Base-by-base conservation (phyloP, 2,888 invertebrate genomes). In the Troides oblongomaculatus region DNA sequence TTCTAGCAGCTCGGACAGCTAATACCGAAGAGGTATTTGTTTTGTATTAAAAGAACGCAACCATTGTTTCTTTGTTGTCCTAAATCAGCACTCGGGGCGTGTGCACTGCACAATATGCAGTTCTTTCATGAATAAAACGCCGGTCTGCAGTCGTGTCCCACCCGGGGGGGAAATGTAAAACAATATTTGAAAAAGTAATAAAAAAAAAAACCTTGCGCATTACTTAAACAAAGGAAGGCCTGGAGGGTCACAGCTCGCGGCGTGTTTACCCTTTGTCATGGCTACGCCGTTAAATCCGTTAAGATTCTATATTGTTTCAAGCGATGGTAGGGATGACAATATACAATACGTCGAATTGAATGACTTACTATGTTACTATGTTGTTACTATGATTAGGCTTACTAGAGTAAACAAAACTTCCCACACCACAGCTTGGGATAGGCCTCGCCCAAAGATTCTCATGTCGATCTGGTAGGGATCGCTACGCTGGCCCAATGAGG, bases 171-270 rank as follows among this genome's bases (percentile, higher is more conserved):
- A 83, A 78, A 78, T 80, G 80, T 73, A 77, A 78, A 79, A 79
- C 82, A 83, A 84, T 80, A 78, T 77, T 79, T 71, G 76, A 75
- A 75, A 79, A 77, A 81, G 77, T 77, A 78, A 80, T 81, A 86
- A 85, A 57, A 50, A 46, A 46, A 53, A 53, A 84, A 85, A 82
- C n/a, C 77, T 81, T 78, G 75, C 80, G 79, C 85, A 87, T 86
- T 85, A 86, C 82, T 83, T 86, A 86, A 87, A 89, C 90, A 90
- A 90, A 89, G 87, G 87, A 81, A 82, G 82, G 81, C 84, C 87
- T 81, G 83, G 86, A 84, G 86, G 87, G 90, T 87, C 87, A 87
- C 87, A 88, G 86, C 86, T 86, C 84, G 82, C 79, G 81, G 84
- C 83, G 82, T 84, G 85, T 85, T 85, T 85, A 84, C 86, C 86